Conservation (phyloP, 1,140 invertebrate genomes). For the Musca domestica region DNA sequence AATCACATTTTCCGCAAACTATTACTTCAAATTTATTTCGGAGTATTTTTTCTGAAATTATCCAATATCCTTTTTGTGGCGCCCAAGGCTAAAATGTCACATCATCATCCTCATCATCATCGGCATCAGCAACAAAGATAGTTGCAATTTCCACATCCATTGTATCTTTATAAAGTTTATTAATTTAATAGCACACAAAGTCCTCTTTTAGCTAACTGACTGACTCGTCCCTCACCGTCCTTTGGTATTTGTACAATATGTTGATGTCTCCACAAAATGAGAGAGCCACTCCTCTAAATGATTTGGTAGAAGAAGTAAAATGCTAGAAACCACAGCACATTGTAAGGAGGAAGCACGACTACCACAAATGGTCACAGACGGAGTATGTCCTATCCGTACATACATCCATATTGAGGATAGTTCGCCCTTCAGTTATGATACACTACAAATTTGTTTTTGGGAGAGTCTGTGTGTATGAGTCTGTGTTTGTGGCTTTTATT, state of each 20-base stretch:
- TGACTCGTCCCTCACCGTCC: neutral
- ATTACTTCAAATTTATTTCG: neutral
- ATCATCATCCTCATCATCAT: too few species aligned
- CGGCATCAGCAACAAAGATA: too few species aligned
- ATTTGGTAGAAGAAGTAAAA: too few species aligned
- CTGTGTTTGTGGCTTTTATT: slow-evolving; percentile 6
- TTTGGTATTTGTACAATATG: neutral
- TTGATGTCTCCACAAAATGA: slow-evolving; percentile 1
- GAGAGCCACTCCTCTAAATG: too few species aligned
- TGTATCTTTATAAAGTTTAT: slow-evolving; percentile 12
- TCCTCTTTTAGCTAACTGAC: neutral
- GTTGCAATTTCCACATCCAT: neutral
- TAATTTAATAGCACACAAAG: slow-evolving; percentile 6
- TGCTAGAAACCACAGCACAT: too few species aligned
- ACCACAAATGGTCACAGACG: too few species aligned
- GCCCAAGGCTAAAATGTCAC: too few species aligned
- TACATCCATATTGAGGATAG: neutral
- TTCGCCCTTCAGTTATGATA: neutral
- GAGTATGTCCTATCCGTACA: too few species aligned
- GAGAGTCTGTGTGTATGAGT: too few species aligned
- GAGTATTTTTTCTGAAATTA: neutral
- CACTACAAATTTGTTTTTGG: neutral
- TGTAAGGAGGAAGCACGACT: too few species aligned
- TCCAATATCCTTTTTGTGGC: neutral
- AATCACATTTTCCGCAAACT: too few species aligned